phyloP scores from a whole-genome alignment of 2,888 invertebrate species.

The Andrena marginata region DNA sequence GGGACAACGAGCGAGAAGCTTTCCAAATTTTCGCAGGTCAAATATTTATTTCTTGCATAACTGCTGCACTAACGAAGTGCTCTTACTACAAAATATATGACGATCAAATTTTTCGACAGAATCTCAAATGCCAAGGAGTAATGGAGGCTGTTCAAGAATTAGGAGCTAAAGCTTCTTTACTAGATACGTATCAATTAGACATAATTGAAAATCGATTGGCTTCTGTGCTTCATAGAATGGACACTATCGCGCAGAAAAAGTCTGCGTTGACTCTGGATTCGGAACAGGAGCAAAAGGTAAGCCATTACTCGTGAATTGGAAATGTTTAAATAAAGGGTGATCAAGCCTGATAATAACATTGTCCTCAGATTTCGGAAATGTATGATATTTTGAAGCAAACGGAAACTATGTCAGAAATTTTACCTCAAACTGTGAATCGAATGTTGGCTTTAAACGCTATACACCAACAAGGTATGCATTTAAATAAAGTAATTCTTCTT shows the following conservation, averaged over 20 bases:
- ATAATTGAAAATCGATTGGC: conserved; percentile 93
- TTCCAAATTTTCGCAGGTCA: conserved; percentile 79
- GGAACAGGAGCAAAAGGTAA: conserved; percentile 89
- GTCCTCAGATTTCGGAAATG: conserved; percentile 90
- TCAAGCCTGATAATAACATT: conserved; percentile 30
- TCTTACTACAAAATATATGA: conserved; percentile 6
- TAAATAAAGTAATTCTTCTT: conserved; percentile 39
- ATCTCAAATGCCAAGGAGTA: conserved; percentile 84
- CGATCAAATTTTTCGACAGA: conserved; percentile 55
- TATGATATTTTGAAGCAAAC: conserved; percentile 95
- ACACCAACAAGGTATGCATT: conserved; percentile 93
- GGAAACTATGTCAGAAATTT: conserved; percentile 91
- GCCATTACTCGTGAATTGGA: neutral
- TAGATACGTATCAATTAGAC: conserved; percentile 94
- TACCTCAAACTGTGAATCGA: conserved; percentile 93
- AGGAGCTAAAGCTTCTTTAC: conserved; percentile 91
- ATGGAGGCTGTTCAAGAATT: conserved; percentile 92
- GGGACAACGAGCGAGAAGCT: conserved; percentile 91
- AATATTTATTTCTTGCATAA: neutral
- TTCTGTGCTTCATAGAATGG: conserved; percentile 91
- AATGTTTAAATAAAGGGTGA: conserved; percentile 4
- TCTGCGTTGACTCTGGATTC: conserved; percentile 85
- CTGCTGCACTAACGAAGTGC: neutral
- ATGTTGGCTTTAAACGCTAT: conserved; percentile 94
- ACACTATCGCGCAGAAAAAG: conserved; percentile 89